Percentiles rank a stretch among this genome's conserved stretches.
These are phyloP conservation scores for Labeo calbasu DNA, from an alignment of 2,797 vertebrate species.

Conservation along the genomic window DNA sequence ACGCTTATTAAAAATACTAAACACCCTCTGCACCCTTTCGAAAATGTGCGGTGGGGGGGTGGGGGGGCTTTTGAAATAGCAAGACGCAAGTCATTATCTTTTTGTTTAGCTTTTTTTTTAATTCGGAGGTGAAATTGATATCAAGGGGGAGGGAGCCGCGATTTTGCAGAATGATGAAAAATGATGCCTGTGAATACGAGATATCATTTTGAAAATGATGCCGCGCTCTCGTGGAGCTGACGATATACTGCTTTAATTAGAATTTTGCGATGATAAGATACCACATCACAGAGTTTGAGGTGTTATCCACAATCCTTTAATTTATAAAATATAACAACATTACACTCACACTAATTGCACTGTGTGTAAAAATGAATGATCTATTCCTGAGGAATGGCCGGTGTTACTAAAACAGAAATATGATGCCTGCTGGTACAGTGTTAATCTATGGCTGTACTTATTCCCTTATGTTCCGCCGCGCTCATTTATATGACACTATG, in stretches of 20 bases:
- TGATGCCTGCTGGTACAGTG: slow-evolving; percentile 39
- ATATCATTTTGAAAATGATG: slow-evolving; percentile 80
- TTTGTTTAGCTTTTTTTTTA: slow-evolving; percentile 76
- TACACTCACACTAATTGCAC: slow-evolving; percentile 57
- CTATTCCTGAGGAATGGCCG: slow-evolving; percentile 35
- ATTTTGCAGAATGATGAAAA: slow-evolving; percentile 80
- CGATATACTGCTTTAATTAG: slow-evolving; percentile 80
- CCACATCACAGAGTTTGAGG: slow-evolving; percentile 57
- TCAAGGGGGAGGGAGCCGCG: slow-evolving; percentile 49
- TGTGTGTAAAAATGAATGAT: slow-evolving; percentile 52
- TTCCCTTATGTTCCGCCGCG: slow-evolving; percentile 14
- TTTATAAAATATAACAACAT: slow-evolving; percentile 59
- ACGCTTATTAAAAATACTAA: slow-evolving; percentile 99
- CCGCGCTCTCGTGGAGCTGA: slow-evolving; percentile 56
- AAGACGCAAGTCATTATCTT: slow-evolving; percentile 85
- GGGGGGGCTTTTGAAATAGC: slow-evolving; percentile 57
- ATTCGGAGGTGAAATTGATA: slow-evolving; percentile 81
- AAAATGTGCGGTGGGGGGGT: slow-evolving; percentile 69
- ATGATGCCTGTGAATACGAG: slow-evolving; percentile 81
- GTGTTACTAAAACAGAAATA: slow-evolving; percentile 53
- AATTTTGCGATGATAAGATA: slow-evolving; percentile 73
- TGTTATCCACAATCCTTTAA: slow-evolving; percentile 44
- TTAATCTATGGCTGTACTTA: slow-evolving; percentile 40
- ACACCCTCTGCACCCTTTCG: slow-evolving; percentile 82
- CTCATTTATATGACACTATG: slow-evolving; percentile 37